A percentile compares a stretch with the other conserved stretches of the same genome.
These are phyloP conservation scores for Cecropterus lyciades DNA, from an alignment of 1,140 invertebrate species.

Conservation along the genomic window DNA sequence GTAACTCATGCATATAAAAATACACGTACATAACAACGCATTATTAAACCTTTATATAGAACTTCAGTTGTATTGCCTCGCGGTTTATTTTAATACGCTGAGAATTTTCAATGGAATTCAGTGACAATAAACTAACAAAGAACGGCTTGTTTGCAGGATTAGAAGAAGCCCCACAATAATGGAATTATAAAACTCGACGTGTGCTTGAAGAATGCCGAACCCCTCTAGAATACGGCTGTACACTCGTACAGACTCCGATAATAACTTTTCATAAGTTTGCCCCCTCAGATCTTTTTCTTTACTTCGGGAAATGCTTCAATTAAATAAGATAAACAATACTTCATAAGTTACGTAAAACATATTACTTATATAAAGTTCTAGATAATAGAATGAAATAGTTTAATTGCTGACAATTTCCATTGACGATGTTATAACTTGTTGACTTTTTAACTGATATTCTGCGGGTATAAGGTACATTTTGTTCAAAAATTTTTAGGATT, in stretches of 20 bases:
- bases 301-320: neutral
- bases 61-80: neutral
- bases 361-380: no score
- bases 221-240: neutral
- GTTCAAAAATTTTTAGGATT: no score
- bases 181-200: conserved; percentile 21
- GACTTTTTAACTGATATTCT: no score
- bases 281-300: no score
- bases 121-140: conserved; percentile 1
- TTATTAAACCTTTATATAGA: no score
- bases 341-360: neutral
- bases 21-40: no score
- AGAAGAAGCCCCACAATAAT: conserved; percentile 24
- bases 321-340: neutral
- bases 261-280: conserved; percentile 22
- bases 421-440: no score
- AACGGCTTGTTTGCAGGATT: conserved; percentile 10
- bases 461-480: no score
- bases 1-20: no score
- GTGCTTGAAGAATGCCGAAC: conserved; percentile 20
- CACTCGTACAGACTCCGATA: conserved; percentile 3
- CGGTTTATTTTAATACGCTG: neutral
- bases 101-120: neutral
- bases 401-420: no score
- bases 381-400: no score